A percentile compares a stretch with the other conserved stretches of the same genome.
These are phyloP conservation scores for Cheracebus regulus DNA, from an alignment of 2,797 vertebrate species.

Conservation along the genomic window DNA sequence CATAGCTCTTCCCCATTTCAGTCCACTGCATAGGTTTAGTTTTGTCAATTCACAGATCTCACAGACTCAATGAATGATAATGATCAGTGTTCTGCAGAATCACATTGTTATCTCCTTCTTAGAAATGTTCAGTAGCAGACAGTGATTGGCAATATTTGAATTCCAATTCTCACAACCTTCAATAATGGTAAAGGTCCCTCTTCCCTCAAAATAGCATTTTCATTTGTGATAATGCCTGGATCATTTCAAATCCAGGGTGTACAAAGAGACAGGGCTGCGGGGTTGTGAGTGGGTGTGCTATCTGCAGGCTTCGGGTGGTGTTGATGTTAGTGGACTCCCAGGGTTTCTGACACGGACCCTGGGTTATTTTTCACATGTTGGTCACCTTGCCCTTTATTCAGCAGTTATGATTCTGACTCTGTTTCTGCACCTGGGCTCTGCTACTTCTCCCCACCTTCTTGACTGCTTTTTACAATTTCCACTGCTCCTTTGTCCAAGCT, in stretches of 20 bases:
- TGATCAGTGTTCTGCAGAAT: background rate
- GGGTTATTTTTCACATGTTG: background rate
- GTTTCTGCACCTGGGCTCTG: background rate
- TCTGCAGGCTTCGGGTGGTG: background rate
- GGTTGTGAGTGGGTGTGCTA: background rate
- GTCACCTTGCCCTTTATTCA: background rate
- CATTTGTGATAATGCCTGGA: background rate
- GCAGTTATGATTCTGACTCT: background rate
- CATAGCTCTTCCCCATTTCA: rapidly evolving
- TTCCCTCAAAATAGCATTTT: background rate
- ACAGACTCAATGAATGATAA: no score
- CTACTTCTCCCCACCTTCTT: background rate
- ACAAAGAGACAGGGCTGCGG: background rate
- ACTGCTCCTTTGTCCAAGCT: background rate
- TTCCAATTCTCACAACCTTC: background rate
- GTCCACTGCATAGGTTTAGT: background rate
- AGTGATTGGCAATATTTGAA: background rate
- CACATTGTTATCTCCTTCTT: background rate
- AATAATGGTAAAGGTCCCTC: background rate
- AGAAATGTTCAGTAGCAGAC: background rate
- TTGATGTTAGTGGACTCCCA: background rate
- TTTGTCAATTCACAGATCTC: background rate
- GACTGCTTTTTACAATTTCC: background rate
- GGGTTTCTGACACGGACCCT: background rate
- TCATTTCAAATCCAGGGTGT: background rate